Conservation (phyloP, 2,113 vertebrate genomes). For the Ictalurus punctatus region DNA sequence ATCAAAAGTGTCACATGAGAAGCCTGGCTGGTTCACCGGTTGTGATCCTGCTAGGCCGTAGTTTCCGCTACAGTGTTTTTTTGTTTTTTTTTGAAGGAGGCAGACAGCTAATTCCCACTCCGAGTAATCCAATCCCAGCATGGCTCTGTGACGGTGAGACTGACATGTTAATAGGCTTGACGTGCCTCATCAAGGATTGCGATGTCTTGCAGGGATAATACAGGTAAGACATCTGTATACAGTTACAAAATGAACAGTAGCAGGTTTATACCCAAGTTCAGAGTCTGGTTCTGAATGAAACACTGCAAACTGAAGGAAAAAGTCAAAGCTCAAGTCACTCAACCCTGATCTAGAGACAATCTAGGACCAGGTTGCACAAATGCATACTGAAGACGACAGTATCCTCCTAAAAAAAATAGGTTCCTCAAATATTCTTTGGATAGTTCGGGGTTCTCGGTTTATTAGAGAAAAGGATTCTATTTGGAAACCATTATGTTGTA, state of each 20-base stretch:
- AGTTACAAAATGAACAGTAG: conserved; percentile 2
- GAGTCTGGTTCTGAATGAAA: background rate
- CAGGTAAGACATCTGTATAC: conserved; percentile 8
- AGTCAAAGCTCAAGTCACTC: background rate
- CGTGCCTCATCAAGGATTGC: conserved; percentile 57
- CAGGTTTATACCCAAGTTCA: background rate
- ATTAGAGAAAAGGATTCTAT: background rate
- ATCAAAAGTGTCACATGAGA: conserved; percentile 49
- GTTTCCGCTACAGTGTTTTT: conserved; percentile 37
- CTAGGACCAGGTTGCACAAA: background rate
- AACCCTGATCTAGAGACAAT: background rate
- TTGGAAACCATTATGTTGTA: background rate
- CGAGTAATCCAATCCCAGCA: conserved; percentile 49
- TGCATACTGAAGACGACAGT: background rate
- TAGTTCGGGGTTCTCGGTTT: background rate
- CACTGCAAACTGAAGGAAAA: background rate
- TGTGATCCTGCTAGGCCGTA: conserved; percentile 24
- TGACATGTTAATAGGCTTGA: conserved; percentile 53
- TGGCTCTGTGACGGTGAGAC: conserved; percentile 51
- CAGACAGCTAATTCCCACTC: conserved; percentile 45
- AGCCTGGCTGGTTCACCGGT: conserved; percentile 4
- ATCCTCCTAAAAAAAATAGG: background rate
- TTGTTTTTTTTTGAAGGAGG: conserved; percentile 36
- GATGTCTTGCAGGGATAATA: conserved; percentile 48
- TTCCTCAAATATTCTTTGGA: background rate